These are phyloP conservation scores for Eupeodes latifasciatus DNA, from an alignment of 2,888 invertebrate genomes.

Conservation along the genomic window DNA sequence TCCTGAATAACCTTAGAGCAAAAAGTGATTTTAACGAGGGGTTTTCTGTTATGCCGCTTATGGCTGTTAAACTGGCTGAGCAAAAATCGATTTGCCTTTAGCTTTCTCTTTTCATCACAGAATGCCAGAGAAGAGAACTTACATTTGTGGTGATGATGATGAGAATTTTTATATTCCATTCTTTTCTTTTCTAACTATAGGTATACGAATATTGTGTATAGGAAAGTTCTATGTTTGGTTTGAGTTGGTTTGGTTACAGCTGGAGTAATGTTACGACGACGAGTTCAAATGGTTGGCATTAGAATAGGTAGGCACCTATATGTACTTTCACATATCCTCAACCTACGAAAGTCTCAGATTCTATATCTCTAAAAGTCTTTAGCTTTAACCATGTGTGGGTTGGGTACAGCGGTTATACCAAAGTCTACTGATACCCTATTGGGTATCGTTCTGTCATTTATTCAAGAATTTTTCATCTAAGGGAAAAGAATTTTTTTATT, in stretches of 20 bases:
- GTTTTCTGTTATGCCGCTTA: slow-evolving; percentile 37
- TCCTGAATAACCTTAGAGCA: slow-evolving; percentile 7
- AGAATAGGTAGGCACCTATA: neutral
- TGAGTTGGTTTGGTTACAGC: slow-evolving; percentile 15
- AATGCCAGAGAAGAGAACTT: neutral
- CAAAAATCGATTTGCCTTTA: slow-evolving; percentile 36
- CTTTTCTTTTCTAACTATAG: neutral
- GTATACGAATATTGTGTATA: neutral
- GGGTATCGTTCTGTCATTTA: slow-evolving; percentile 31
- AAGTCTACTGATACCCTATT: neutral
- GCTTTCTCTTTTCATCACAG: slow-evolving; percentile 25
- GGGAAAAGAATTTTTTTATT: no score
- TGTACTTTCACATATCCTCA: neutral
- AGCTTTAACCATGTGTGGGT: neutral
- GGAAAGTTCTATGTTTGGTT: slow-evolving; percentile 4
- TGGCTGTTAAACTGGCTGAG: slow-evolving; percentile 42
- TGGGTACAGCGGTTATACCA: neutral
- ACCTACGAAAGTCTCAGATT: neutral
- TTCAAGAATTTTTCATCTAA: slow-evolving; percentile 7
- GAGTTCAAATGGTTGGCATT: neutral
- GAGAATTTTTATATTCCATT: slow-evolving; percentile 28
- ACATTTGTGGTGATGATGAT: slow-evolving; percentile 19
- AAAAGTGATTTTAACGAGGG: slow-evolving; percentile 40
- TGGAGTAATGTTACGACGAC: slow-evolving; percentile 9
- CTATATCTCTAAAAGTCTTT: neutral